Base-by-base conservation (phyloP, 2,888 invertebrate species). In the Callyntrura guangdongensis region DNA sequence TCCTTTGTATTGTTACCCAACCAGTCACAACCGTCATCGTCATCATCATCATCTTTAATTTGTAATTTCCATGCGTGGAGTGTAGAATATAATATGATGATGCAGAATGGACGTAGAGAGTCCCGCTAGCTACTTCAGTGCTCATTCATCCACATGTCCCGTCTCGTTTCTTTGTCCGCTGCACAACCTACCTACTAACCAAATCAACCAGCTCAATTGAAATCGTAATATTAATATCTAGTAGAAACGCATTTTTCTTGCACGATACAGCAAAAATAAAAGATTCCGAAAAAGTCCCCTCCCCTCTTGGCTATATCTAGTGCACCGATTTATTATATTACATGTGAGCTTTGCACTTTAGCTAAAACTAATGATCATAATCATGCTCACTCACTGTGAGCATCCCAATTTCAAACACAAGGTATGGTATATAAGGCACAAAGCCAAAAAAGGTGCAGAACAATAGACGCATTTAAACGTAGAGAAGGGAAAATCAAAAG, bases 391-490 rank as follows among this genome's bases (percentile, higher is more conserved):
- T 81, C 27, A 22, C n/a, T 74, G n/a, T 11, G 36, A 47, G 53
- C 67, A 20, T 83, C 47, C 47, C 45, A 67, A 67, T 69, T n/a
- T 36, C 36, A 36, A 36, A 69, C 36, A 5, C 36, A 64, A 36
- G 59, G 36, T n/a, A 49, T 2, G 36, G 72, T n/a, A n/a, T n/a
- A n/a, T n/a, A 61, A 82, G 64, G 27, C 47, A 53, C 17, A 69
- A 84, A 69, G 84, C 84, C 84, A 84, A 69, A 69, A 36, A 84
- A 69, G 82, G 79, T 82, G 64, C 61, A 45, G 61, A 82, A 82
- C 61, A 84, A 82, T 64, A 14, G 45, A 36, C 17, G 45, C 36
- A 59, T 61, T 36, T 61, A 82, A 82, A 61, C 64, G 61, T 64
- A 47, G 64, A 45, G 64, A 82, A 64, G 81, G 59, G 53, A 49